A percentile compares a stretch with the other conserved stretches of the same genome.
Evolutionary conservation across 2,797 vertebrate species (phyloP).

Genomic region (Petrocephalus sullivani): DNA sequence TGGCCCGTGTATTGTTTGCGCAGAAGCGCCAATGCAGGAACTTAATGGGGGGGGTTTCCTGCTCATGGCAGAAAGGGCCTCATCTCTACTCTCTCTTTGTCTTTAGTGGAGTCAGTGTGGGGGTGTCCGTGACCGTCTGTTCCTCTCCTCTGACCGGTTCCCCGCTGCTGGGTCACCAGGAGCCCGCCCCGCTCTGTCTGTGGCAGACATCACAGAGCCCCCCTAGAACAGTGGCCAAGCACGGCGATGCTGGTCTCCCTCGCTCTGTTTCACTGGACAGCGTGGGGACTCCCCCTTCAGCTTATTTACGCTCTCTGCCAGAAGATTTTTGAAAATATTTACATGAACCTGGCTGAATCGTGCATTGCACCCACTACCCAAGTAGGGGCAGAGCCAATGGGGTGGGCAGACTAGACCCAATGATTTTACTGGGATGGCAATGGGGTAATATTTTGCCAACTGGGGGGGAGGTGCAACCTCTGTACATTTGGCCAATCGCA

Average conservation of each 20-base stretch:
- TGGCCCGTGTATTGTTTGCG: conserved; percentile 13
- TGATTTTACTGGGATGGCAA: background rate
- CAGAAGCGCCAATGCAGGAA: background rate
- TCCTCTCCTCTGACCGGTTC: background rate
- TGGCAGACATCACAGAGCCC: background rate
- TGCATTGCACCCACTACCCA: background rate
- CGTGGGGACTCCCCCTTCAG: background rate
- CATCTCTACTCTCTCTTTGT: conserved; percentile 54
- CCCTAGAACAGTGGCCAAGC: background rate
- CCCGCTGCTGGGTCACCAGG: background rate
- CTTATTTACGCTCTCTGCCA: background rate
- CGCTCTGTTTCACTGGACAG: background rate
- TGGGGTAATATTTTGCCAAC: background rate
- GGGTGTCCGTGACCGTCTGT: conserved; percentile 44
- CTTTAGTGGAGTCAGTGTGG: conserved; percentile 45
- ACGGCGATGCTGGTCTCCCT: background rate
- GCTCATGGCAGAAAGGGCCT: conserved; percentile 32
- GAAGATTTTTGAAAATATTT: conserved; percentile 8
- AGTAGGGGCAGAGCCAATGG: background rate
- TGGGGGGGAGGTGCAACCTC: background rate
- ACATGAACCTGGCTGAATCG: background rate
- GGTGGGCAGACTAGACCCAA: background rate
- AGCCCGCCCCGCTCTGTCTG: background rate
- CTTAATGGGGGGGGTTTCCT: conserved; percentile 8
- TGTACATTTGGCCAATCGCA: too few relatives aligned